Evolutionary conservation across 2,888 invertebrate genomes (phyloP).

Genomic region (Diarsia brunnea): DNA sequence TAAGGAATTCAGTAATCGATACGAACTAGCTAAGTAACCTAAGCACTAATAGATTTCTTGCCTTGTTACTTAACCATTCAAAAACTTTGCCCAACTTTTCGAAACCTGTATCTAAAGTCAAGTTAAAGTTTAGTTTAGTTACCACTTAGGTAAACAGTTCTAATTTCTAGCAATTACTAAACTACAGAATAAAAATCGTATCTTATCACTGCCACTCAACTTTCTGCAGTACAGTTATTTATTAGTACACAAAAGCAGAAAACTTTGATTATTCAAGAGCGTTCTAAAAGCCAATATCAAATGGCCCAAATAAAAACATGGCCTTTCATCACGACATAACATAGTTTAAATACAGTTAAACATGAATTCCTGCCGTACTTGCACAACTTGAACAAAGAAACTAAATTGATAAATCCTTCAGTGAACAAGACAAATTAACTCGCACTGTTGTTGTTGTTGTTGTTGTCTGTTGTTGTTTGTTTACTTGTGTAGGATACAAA

Average conservation of each 20-base stretch:
- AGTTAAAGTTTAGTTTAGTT: too few species aligned
- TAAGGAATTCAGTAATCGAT: too few species aligned
- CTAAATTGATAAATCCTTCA: constrained; percentile 48
- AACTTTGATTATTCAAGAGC: neutral
- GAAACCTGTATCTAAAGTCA: neutral
- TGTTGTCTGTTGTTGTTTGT: too few species aligned
- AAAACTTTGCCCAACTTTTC: neutral
- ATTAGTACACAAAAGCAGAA: neutral
- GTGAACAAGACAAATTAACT: constrained; percentile 27
- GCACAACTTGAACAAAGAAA: constrained; percentile 22
- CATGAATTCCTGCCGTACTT: neutral
- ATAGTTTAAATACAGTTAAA: constrained; percentile 15
- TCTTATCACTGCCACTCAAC: too few species aligned
- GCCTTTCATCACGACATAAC: constrained; percentile 2
- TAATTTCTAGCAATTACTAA: too few species aligned
- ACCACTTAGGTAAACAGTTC: too few species aligned
- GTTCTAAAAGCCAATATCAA: neutral
- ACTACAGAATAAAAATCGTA: too few species aligned
- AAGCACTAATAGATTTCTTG: neutral
- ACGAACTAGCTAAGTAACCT: too few species aligned
- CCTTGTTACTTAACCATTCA: neutral
- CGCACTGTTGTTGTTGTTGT: too few species aligned
- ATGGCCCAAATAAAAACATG: neutral
- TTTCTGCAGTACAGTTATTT: too few species aligned
- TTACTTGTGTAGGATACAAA: neutral